Evolutionary conservation across 2,888 invertebrate genomes (phyloP).

Genomic region (Tuta absoluta): DNA sequence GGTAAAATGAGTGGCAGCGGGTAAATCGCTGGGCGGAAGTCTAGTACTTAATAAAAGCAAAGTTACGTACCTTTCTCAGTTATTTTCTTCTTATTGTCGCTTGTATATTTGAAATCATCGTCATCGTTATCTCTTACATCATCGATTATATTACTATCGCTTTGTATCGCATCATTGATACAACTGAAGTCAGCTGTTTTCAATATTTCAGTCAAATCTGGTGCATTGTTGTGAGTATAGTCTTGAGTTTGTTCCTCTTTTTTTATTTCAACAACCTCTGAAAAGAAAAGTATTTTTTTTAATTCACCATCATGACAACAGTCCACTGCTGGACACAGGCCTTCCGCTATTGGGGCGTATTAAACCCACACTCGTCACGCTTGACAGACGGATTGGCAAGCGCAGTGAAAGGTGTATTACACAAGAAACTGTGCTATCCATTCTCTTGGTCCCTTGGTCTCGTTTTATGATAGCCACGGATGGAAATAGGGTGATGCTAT

Average conservation of each 20-base stretch:
- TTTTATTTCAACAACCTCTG: background rate
- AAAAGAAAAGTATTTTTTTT: background rate
- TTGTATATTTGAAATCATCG: background rate
- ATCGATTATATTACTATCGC: background rate
- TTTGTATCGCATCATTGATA: background rate
- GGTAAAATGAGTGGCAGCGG: too few relatives aligned
- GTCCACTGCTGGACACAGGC: too few relatives aligned
- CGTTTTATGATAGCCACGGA: too few relatives aligned
- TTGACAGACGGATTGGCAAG: too few relatives aligned
- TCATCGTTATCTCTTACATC: background rate
- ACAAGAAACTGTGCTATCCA: background rate
- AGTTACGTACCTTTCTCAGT: background rate
- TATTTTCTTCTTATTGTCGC: background rate
- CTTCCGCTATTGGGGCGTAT: too few relatives aligned
- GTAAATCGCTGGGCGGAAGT: too few relatives aligned
- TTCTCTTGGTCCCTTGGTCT: too few relatives aligned
- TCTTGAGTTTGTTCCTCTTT: background rate
- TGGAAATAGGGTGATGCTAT: too few relatives aligned
- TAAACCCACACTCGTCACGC: too few relatives aligned
- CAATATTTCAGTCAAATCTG: background rate
- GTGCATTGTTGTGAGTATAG: too few relatives aligned
- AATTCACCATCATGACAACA: too few relatives aligned
- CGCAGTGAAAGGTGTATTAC: too few relatives aligned
- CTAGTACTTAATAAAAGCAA: background rate
- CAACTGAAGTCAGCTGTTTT: background rate